phyloP scores from a whole-genome alignment of 1,140 invertebrate genomes.

The Hyposmocoma kahamanoa region DNA sequence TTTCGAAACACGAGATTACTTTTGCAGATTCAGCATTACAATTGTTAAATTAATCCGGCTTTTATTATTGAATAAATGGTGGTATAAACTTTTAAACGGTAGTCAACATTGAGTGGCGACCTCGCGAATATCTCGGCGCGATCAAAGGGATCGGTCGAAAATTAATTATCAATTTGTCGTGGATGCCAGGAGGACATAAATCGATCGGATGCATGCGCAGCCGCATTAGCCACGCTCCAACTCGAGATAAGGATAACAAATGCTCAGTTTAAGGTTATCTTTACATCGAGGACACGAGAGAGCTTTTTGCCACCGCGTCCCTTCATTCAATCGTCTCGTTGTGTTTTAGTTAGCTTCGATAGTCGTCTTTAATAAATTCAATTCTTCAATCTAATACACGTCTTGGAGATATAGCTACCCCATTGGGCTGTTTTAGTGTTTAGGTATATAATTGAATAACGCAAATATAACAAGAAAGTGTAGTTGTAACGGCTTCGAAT shows the following conservation, averaged over 20 bases:
- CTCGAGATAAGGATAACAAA: slow-evolving; percentile 71
- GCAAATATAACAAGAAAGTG: too few species aligned
- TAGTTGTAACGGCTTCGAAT: too few species aligned
- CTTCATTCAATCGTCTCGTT: slow-evolving; percentile 21
- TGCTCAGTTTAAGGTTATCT: slow-evolving; percentile 72
- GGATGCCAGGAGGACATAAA: slow-evolving; percentile 67
- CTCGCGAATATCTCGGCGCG: slow-evolving; percentile 60
- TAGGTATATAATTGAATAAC: too few species aligned
- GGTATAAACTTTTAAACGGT: slow-evolving; percentile 20
- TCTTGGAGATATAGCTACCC: too few species aligned
- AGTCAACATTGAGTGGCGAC: slow-evolving; percentile 31
- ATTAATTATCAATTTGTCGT: slow-evolving; percentile 74
- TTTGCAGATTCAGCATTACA: too few species aligned
- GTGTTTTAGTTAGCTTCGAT: not conserved
- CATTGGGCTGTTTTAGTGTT: too few species aligned
- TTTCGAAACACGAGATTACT: not conserved
- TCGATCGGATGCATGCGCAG: slow-evolving; percentile 61
- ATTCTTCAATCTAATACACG: too few species aligned
- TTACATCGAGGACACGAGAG: slow-evolving; percentile 67
- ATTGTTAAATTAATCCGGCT: slow-evolving; percentile 1
- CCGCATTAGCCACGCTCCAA: slow-evolving; percentile 68
- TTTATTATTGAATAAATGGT: too few species aligned
- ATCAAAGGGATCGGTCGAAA: slow-evolving; percentile 63
- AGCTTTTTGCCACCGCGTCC: slow-evolving; percentile 69
- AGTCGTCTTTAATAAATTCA: not conserved